Base-by-base conservation (phyloP, 2,797 vertebrate species). In the Eulemur rubriventer region DNA sequence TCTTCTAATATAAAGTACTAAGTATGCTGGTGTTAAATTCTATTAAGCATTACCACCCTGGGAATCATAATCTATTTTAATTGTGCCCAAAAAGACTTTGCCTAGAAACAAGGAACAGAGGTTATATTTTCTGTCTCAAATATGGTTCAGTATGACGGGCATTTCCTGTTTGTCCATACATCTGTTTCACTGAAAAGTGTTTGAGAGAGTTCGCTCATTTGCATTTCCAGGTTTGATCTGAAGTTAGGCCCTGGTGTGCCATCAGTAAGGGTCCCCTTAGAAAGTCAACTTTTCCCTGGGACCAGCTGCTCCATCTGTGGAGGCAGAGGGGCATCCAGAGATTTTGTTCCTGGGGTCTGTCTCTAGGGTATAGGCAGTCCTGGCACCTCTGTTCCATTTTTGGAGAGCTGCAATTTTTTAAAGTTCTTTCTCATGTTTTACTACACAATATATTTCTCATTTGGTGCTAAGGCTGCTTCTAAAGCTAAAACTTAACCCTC, bases 31-130 rank as follows among this genome's bases (percentile, higher is more conserved):
- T 59, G 14, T 80, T 82, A 59, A 90, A 55, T 43, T 28, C 67
- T 67, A 26, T 80, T 50, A 93, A 41, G 43, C 50, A 50, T 50
- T 41, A 50, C 24, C 33, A 59, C 6, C 13, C 41, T 86, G 33
- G 13, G n/a, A 89, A 57, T n/a, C 73, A 70, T 13, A 61, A 18
- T 59, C 28, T 59, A 50, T 81, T 86, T 93, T 48, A 38, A 46
- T 26, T 65, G 4, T 85, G 48, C 65, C 38, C 9, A n/a, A 80
- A 72, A 85, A 65, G 17, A 73, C 10, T 18, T 48, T 67, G 13
- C 38, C n/a, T 85, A 73, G 55, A 73, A 93, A 80, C 55, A 73
- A 93, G 82, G 52, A 84, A 84, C 26, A 84, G 65, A 96, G 48
- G 67, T 50, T 33, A 16, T 20, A 7, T 85, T 81, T 91, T 87